Evolutionary conservation across 1,140 invertebrate genomes (phyloP).

Genomic region (Wasmannia auropunctata): DNA sequence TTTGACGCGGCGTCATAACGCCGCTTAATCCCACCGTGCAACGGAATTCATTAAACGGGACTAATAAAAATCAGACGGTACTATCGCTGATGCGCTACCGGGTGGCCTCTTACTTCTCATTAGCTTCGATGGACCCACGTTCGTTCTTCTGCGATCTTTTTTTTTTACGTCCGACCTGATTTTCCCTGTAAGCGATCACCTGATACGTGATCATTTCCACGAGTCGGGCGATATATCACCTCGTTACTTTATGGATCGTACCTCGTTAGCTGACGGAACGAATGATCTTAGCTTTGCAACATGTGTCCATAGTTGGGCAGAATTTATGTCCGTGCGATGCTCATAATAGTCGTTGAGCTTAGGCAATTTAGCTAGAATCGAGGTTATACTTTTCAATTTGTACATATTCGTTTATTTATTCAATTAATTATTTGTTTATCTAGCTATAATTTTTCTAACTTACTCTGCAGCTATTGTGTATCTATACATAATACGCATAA

Average conservation of each 20-base stretch:
- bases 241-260: conserved; percentile 40
- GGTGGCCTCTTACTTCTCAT: conserved; percentile 50
- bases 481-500: not conserved
- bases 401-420: not conserved
- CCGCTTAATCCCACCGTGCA: not conserved
- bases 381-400: not conserved
- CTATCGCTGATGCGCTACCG: not conserved
- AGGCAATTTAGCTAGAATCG: not conserved
- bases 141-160: not conserved
- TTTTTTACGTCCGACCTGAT: conserved; percentile 46
- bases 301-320: not conserved
- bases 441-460: not conserved
- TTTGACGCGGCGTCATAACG: not conserved
- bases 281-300: conserved; percentile 41
- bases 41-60: conserved; percentile 30
- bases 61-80: conserved; percentile 29
- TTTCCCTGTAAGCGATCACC: conserved; percentile 43
- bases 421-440: not conserved
- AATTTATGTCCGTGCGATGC: conserved; percentile 10
- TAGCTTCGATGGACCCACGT: not conserved
- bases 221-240: conserved; percentile 26
- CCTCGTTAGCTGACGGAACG: conserved; percentile 47
- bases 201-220: conserved; percentile 44
- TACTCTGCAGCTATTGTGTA: not conserved
- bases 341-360: not conserved